A percentile compares a stretch with the other conserved stretches of the same genome.
phyloP scores from a whole-genome alignment of 1,140 invertebrate species.

The Pseudachorutes palmiensis region DNA sequence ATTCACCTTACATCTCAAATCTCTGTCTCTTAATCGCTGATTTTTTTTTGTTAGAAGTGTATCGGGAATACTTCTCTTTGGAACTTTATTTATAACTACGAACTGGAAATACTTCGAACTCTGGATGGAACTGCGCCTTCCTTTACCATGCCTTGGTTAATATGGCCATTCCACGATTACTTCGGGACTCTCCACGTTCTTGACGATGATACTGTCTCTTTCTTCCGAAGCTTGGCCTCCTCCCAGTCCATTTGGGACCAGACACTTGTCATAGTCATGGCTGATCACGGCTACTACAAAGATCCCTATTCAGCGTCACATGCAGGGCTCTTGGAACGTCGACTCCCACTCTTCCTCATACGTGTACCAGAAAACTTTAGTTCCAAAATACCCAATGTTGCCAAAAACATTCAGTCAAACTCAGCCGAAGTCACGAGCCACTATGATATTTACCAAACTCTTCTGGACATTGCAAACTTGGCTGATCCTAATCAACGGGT shows the following conservation, averaged over 20 bases:
- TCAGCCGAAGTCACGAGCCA: slow-evolving; percentile 6
- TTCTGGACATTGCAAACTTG: neutral
- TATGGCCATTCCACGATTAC: slow-evolving; percentile 17
- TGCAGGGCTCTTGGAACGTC: slow-evolving; percentile 14
- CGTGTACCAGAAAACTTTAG: slow-evolving; percentile 7
- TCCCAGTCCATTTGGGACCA: slow-evolving; percentile 9
- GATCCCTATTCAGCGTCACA: slow-evolving; percentile 1
- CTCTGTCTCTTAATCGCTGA: neutral
- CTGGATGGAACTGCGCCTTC: neutral
- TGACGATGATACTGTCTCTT: slow-evolving; percentile 7
- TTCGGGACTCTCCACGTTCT: neutral
- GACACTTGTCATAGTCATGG: slow-evolving; percentile 13
- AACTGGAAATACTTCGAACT: slow-evolving; percentile 2
- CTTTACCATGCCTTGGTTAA: slow-evolving; percentile 11
- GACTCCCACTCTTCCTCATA: slow-evolving; percentile 12
- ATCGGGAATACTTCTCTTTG: neutral
- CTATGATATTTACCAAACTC: slow-evolving; percentile 10
- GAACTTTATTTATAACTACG: slow-evolving; percentile 16
- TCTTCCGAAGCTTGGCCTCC: neutral
- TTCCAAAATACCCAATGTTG: neutral
- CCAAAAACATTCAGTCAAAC: neutral
- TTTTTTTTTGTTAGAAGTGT: slow-evolving; percentile 6
- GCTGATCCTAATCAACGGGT: no score
- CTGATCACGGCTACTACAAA: slow-evolving; percentile 16
- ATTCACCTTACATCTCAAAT: neutral